Base-by-base conservation (phyloP, 2,888 invertebrate species). In the Caenorhabditis sp. region DNA sequence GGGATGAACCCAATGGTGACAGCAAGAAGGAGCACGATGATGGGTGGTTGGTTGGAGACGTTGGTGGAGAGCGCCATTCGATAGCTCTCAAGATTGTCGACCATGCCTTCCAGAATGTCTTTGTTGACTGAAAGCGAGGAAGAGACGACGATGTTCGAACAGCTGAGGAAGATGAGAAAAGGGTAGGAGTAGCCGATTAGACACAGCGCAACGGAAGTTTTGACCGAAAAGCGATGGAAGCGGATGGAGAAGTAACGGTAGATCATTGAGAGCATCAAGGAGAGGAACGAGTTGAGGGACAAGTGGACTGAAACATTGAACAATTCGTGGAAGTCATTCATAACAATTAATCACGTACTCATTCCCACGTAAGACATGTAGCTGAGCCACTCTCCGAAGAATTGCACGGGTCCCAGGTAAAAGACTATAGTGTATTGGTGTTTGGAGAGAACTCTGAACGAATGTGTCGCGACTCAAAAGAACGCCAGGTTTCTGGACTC, bases 241-340 rank as follows among this genome's bases (percentile, higher is more conserved):
- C 53, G 24, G 17, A 75, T 70, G 0, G 75, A 75, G 17, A 56
- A 63, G 37, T 75, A 75, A 11, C 75, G 68, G 37, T 75, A 75
- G 52, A 75, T 32, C 75, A 75, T 75, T 7, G 75, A 75, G 26
- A 75, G 58, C 75, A 75, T 75, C 46, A 75, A 48, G 1, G 68
- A 68, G 27, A 75, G 68, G 52, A 59, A 74, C 4, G 53, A 53
- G 73, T 65, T 66, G 13, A 59, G 53, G 17, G 73, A 55, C n/a
- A 68, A 32, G 56, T 61, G 58, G 32, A 61, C 73, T 74, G 66
- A 13, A n/a, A n/a, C 50, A 50, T 11, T 50, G 50, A 61, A 27
- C 61, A 37, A 22, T 13, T 43, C 9, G n/a, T 13, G 15, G 11
- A 9, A 46, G 13, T 35, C 1, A 15, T 26, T 27, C 35, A 17